A percentile compares a stretch with the other conserved stretches of the same genome.
Conservation (phyloP, 2,113 vertebrate genomes). For the Typhlomys cinereus region DNA sequence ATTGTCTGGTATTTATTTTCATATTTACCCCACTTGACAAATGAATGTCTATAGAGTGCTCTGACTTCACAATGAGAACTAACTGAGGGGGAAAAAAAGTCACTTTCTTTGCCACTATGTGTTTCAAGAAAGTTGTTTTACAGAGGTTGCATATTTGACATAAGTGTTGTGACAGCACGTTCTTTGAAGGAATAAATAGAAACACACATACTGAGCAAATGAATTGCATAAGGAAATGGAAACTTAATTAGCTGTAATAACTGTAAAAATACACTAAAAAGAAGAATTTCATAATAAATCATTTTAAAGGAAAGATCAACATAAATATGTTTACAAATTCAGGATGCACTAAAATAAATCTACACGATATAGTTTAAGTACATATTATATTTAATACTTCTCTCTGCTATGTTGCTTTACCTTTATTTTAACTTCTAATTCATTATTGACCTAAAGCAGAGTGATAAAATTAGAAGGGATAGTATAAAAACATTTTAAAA, state of each 20-base stretch:
- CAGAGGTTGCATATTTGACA: neutral
- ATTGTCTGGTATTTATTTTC: neutral
- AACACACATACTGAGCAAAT: neutral
- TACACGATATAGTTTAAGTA: too few relatives aligned
- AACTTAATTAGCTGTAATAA: neutral
- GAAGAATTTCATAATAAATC: slow-evolving; percentile 44
- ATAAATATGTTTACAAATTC: slow-evolving; percentile 22
- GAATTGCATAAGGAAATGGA: neutral
- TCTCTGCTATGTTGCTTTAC: neutral
- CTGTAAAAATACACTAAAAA: neutral
- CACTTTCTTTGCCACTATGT: neutral
- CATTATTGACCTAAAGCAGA: neutral
- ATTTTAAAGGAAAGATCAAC: slow-evolving; percentile 57
- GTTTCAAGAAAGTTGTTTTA: neutral
- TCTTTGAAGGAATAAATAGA: slow-evolving; percentile 1
- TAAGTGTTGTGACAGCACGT: neutral
- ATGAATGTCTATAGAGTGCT: neutral
- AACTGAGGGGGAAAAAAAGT: slow-evolving; percentile 1
- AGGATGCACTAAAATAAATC: slow-evolving; percentile 42
- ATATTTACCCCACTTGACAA: neutral
- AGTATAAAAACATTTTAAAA: neutral
- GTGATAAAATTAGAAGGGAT: neutral
- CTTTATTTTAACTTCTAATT: neutral
- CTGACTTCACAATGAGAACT: slow-evolving; percentile 36
- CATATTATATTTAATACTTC: neutral